Evolutionary conservation across 2,888 invertebrate genomes (phyloP).

Genomic region (Microplitis manilae): DNA sequence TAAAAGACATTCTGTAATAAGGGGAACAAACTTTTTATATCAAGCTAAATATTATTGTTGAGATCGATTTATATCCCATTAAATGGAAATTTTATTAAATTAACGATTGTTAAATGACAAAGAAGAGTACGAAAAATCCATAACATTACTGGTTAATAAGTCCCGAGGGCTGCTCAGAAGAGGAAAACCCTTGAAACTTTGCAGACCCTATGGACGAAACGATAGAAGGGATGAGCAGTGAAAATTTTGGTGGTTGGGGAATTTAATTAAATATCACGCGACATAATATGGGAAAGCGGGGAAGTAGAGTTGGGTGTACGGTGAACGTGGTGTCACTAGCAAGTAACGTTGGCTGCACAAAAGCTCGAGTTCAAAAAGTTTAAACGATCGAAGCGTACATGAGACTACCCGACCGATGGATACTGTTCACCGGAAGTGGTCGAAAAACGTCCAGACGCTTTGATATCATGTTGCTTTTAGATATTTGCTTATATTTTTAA

Average conservation of each 20-base stretch:
- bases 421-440: constrained; percentile 42
- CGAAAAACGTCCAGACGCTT: constrained; percentile 45
- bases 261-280: constrained; percentile 67
- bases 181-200: constrained; percentile 63
- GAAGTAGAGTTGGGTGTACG: constrained; percentile 24
- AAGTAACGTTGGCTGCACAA: constrained; percentile 53
- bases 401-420: constrained; percentile 23
- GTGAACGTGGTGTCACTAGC: constrained; percentile 49
- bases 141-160: constrained; percentile 59
- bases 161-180: constrained; percentile 48
- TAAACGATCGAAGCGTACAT: constrained; percentile 44
- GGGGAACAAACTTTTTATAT: too few relatives aligned
- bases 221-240: constrained; percentile 47
- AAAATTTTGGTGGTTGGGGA: constrained; percentile 49
- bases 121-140: constrained; percentile 33
- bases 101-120: neutral
- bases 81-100: constrained; percentile 1
- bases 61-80: neutral
- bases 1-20: neutral
- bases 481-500: constrained; percentile 2
- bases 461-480: constrained; percentile 34
- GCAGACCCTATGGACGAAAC: constrained; percentile 54
- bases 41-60: neutral
- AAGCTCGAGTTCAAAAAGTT: constrained; percentile 51
- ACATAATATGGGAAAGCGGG: constrained; percentile 58